Conservation (phyloP, 2,113 vertebrate species). For the Sander lucioperca region DNA sequence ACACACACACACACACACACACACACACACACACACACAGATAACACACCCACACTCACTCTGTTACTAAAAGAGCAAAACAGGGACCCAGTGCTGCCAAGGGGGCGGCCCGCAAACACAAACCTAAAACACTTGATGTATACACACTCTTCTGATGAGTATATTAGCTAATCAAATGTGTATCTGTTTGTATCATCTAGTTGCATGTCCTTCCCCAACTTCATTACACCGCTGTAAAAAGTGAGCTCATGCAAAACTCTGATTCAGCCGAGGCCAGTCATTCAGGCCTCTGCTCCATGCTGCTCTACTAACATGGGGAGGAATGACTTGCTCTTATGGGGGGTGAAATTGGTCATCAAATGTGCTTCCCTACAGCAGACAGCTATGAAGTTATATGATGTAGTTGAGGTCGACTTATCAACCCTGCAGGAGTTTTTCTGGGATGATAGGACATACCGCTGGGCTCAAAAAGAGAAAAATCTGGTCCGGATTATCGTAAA, state of each 20-base stretch:
- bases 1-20: background rate
- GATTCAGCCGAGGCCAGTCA: slow-evolving; percentile 47
- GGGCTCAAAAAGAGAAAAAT: slow-evolving; percentile 52
- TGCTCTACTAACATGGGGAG: slow-evolving; percentile 20
- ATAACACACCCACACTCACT: slow-evolving; percentile 37
- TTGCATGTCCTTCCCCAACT: slow-evolving; percentile 3
- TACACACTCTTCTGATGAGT: slow-evolving; percentile 24
- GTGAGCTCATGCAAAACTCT: slow-evolving; percentile 29
- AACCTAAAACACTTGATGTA: slow-evolving; percentile 5
- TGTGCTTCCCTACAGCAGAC: slow-evolving; percentile 29
- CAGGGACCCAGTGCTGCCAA: background rate
- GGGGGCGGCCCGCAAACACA: slow-evolving; percentile 53
- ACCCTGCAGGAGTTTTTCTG: slow-evolving; percentile 45
- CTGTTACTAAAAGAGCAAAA: slow-evolving; percentile 52
- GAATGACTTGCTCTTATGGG: slow-evolving; percentile 52
- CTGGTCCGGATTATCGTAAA: slow-evolving; percentile 79
- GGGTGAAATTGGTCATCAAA: slow-evolving; percentile 64
- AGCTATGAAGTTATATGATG: slow-evolving; percentile 52
- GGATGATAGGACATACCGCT: slow-evolving; percentile 51
- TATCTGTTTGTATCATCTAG: slow-evolving; percentile 64
- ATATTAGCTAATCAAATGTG: slow-evolving; percentile 36
- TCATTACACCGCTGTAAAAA: slow-evolving; percentile 16
- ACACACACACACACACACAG: background rate
- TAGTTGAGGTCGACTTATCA: slow-evolving; percentile 39
- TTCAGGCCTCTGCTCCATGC: slow-evolving; percentile 1